Conservation (phyloP, 2,888 invertebrate species). For the Campoplex capitator region DNA sequence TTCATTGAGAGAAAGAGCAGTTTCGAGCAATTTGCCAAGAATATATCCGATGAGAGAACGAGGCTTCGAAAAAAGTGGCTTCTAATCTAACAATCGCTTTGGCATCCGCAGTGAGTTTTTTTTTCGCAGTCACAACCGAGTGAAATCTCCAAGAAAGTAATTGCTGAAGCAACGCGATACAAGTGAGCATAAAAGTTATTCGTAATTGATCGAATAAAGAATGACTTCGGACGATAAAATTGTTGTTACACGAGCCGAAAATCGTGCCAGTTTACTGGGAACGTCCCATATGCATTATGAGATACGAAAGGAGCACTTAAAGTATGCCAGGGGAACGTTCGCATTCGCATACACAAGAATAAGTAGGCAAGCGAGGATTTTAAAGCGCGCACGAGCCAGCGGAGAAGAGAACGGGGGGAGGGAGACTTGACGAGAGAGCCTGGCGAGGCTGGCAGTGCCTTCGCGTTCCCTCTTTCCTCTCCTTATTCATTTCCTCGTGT, state of each 20-base stretch:
- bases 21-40: neutral
- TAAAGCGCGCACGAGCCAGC: slow-evolving; percentile 35
- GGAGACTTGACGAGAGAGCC: slow-evolving; percentile 60
- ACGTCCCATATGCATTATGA: slow-evolving; percentile 26
- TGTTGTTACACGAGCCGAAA: neutral
- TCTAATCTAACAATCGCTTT: neutral
- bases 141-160: neutral
- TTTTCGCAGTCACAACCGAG: neutral
- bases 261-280: slow-evolving; percentile 18
- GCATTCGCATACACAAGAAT: slow-evolving; percentile 49
- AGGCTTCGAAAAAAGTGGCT: neutral
- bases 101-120: neutral
- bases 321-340: slow-evolving; percentile 65
- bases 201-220: neutral
- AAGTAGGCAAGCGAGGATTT: slow-evolving; percentile 63
- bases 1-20: slow-evolving; percentile 8
- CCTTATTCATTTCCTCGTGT: slow-evolving; percentile 52
- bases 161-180: neutral
- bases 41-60: neutral
- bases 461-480: neutral
- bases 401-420: slow-evolving; percentile 23
- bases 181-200: too few species aligned
- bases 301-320: slow-evolving; percentile 27
- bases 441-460: slow-evolving; percentile 14
- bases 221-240: neutral